Evolutionary conservation across 53 echinoderm and acorn worm species (phyloP).

Genomic region (Zoroaster sp.): DNA sequence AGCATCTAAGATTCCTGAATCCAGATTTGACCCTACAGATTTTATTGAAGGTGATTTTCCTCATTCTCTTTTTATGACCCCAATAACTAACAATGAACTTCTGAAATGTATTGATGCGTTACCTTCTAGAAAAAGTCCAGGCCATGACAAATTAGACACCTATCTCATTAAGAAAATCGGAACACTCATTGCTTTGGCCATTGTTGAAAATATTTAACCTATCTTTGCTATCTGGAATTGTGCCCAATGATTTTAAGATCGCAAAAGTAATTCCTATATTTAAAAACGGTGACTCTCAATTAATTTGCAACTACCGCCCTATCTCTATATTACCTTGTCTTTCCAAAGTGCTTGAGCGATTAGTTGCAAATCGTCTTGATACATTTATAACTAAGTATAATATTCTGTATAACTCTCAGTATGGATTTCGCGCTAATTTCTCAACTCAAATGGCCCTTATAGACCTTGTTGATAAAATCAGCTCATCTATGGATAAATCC

Average conservation of each 20-base stretch:
- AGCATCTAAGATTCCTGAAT: not conserved
- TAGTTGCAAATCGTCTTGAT: constrained; percentile 22
- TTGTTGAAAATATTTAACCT: not conserved
- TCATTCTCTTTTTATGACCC: not conserved
- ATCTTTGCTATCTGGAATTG: not conserved
- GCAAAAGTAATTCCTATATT: constrained; percentile 13
- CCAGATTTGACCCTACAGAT: not conserved
- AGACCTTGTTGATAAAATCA: no score
- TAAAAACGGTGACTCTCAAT: constrained; percentile 22
- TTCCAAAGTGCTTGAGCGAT: constrained; percentile 25
- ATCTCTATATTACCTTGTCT: constrained; percentile 48
- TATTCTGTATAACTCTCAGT: constrained; percentile 19
- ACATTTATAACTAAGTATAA: not conserved
- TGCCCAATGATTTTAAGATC: not conserved
- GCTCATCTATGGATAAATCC: no score
- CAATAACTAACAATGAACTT: not conserved
- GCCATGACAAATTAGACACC: not conserved
- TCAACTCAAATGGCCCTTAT: no score
- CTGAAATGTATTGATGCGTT: not conserved
- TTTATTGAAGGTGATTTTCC: not conserved
- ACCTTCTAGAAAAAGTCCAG: not conserved
- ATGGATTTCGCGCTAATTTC: no score
- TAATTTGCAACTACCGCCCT: constrained; percentile 10
- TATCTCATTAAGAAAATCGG: not conserved
- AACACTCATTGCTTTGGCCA: not conserved